Percentiles rank a stretch among this genome's conserved stretches.
These are phyloP conservation scores for Dasyurus viverrinus DNA, from an alignment of 2,113 vertebrate species.

Conservation along the genomic window DNA sequence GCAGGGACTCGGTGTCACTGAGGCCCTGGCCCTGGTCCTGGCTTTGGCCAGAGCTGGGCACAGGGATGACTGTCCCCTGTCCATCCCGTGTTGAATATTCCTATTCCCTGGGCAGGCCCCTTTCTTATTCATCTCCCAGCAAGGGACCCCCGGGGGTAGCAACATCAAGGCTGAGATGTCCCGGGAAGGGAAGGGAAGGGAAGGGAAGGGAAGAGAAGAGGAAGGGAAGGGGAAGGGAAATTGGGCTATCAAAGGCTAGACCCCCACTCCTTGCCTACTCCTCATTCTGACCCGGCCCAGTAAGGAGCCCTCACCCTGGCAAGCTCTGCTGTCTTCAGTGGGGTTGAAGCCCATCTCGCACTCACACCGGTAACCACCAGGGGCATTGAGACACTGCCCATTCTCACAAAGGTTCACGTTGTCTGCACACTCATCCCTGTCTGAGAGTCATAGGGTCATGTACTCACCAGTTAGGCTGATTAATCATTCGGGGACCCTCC, in stretches of 20 bases:
- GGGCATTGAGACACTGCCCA: constrained; percentile 94
- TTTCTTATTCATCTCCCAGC: not conserved
- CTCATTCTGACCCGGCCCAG: rapidly evolving
- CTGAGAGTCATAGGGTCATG: constrained; percentile 73
- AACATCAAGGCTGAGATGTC: not conserved
- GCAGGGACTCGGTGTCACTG: constrained; percentile 57
- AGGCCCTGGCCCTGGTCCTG: not conserved
- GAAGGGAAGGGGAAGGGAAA: too few relatives aligned
- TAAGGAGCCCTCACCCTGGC: constrained; percentile 87
- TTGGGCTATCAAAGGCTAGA: not conserved
- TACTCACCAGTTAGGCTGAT: not conserved
- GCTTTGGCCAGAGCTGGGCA: not conserved
- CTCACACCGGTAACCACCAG: constrained; percentile 93
- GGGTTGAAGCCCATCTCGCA: constrained; percentile 97
- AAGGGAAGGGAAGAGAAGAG: too few relatives aligned
- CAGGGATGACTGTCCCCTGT: not conserved
- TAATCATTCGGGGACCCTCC: rapidly evolving
- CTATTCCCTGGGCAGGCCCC: not conserved
- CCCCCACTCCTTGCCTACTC: rapidly evolving
- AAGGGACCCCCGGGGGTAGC: not conserved
- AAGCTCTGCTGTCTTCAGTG: constrained; percentile 92
- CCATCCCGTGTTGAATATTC: not conserved
- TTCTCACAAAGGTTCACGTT: constrained; percentile 95
- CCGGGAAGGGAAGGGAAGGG: too few relatives aligned
- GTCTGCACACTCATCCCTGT: constrained; percentile 94